These are phyloP conservation scores for Campopleginae sp. DNA, from an alignment of 2,888 invertebrate species.

Conservation along the genomic window DNA sequence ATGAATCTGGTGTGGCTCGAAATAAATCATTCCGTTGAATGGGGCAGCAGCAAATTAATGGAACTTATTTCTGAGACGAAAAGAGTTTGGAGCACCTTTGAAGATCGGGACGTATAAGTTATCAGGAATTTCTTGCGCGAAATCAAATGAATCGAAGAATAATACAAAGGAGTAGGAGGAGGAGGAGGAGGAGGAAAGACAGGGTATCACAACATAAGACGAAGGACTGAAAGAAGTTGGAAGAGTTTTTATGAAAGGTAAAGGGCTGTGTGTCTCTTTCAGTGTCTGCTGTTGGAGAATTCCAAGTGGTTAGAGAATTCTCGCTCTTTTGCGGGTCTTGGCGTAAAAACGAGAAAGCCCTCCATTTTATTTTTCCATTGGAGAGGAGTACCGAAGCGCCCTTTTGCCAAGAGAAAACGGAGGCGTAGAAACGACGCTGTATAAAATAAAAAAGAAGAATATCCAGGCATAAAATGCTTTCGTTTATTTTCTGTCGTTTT, in stretches of 20 bases:
- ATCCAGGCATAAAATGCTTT: slow-evolving; percentile 2
- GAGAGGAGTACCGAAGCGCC: slow-evolving; percentile 35
- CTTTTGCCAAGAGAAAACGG: slow-evolving; percentile 47
- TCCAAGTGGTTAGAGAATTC: slow-evolving; percentile 2
- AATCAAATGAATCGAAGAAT: slow-evolving; percentile 33
- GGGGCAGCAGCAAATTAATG: background rate
- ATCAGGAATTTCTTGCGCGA: slow-evolving; percentile 20
- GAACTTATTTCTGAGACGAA: slow-evolving; percentile 7
- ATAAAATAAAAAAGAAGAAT: slow-evolving; percentile 28
- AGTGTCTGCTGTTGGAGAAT: background rate
- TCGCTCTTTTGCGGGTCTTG: slow-evolving; percentile 24
- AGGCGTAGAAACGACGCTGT: slow-evolving; percentile 5
- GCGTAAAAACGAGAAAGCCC: slow-evolving; percentile 33
- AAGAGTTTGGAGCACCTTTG: slow-evolving; percentile 5
- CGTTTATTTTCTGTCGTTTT: slow-evolving; percentile 16
- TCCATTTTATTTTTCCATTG: slow-evolving; percentile 48
- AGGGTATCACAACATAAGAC: slow-evolving; percentile 39
- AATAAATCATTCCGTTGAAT: background rate
- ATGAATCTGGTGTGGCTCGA: background rate
- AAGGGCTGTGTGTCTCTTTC: slow-evolving; percentile 2
- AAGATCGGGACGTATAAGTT: slow-evolving; percentile 1
- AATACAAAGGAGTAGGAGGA: slow-evolving; percentile 18
- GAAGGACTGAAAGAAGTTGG: background rate
- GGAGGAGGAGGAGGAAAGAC: background rate
- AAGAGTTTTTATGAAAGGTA: slow-evolving; percentile 11